Percentiles rank a stretch among this genome's conserved stretches.
phyloP scores from a whole-genome alignment of 2,113 vertebrate genomes.

The Perca flavescens region DNA sequence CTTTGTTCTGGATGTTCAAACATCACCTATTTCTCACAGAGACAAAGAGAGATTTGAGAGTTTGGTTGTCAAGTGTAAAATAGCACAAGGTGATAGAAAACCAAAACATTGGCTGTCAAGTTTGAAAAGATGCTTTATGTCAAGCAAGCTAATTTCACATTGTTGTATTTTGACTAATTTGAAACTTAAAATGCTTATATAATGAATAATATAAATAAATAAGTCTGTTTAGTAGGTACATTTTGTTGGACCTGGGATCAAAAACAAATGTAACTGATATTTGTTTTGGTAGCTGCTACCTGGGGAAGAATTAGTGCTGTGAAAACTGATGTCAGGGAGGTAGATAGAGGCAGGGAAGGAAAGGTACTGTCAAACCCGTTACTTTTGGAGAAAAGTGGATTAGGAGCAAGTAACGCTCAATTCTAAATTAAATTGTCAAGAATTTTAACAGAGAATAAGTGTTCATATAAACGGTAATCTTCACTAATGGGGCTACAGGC shows the following conservation, averaged over 20 bases:
- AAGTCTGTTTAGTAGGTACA: neutral
- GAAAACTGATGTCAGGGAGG: neutral
- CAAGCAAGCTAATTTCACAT: neutral
- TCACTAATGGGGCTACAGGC: neutral
- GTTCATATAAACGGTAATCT: neutral
- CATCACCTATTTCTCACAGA: neutral
- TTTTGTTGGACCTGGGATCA: neutral
- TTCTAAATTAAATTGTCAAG: neutral
- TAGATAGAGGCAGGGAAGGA: neutral
- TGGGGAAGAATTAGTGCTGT: neutral
- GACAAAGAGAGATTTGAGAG: neutral
- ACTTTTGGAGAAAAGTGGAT: neutral
- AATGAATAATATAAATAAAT: neutral
- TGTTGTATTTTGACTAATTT: neutral
- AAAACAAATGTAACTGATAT: conserved; percentile 9
- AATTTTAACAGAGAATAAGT: neutral
- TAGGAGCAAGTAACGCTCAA: neutral
- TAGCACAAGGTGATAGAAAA: neutral
- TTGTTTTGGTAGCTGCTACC: conserved; percentile 9
- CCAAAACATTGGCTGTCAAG: neutral
- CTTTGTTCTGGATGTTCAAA: conserved; percentile 38
- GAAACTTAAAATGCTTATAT: neutral
- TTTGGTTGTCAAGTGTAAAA: neutral
- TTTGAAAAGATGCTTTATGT: neutral
- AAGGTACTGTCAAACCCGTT: neutral